These are phyloP conservation scores for Cloeon dipterum DNA, from an alignment of 2,888 invertebrate species.

Conservation along the genomic window DNA sequence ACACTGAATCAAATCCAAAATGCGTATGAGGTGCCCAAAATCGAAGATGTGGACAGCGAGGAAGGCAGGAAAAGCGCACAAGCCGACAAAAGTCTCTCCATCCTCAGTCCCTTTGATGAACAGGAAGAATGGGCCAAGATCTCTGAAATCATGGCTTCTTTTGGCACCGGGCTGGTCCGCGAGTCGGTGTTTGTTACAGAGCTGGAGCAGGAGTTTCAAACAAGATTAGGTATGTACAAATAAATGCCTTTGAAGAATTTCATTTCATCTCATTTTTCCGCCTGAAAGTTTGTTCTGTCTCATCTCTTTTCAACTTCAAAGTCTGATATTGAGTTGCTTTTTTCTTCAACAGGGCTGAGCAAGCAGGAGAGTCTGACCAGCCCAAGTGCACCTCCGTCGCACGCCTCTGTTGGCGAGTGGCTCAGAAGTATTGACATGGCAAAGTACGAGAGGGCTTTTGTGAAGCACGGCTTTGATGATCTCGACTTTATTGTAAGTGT, in stretches of 20 bases:
- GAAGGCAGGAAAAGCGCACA: slow-evolving; percentile 16
- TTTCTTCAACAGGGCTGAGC: slow-evolving; percentile 31
- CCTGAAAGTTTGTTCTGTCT: too few relatives aligned
- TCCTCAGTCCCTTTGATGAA: slow-evolving; percentile 78
- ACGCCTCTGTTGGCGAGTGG: slow-evolving; percentile 53
- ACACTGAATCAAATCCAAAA: slow-evolving; percentile 49
- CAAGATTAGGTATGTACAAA: slow-evolving; percentile 34
- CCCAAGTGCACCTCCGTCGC: slow-evolving; percentile 13
- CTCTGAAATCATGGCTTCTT: slow-evolving; percentile 85
- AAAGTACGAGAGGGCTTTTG: slow-evolving; percentile 64
- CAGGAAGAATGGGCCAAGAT: slow-evolving; percentile 93
- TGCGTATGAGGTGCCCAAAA: slow-evolving; percentile 32
- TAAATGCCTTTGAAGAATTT: too few relatives aligned
- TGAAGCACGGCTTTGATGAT: slow-evolving; percentile 77
- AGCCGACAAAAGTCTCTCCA: slow-evolving; percentile 26
- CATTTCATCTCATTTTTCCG: too few relatives aligned
- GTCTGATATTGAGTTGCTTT: too few relatives aligned
- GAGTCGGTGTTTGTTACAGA: slow-evolving; percentile 59
- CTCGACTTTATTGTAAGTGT: slow-evolving; percentile 75
- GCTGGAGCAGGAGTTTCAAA: slow-evolving; percentile 55
- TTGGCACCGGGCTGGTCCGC: slow-evolving; percentile 60
- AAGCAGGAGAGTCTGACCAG: slow-evolving; percentile 10
- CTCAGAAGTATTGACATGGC: slow-evolving; percentile 49
- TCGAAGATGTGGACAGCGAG: slow-evolving; percentile 3
- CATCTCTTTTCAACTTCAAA: too few relatives aligned